Conservation (phyloP, 2,888 invertebrate genomes). For the Eubasilissa splendida region DNA sequence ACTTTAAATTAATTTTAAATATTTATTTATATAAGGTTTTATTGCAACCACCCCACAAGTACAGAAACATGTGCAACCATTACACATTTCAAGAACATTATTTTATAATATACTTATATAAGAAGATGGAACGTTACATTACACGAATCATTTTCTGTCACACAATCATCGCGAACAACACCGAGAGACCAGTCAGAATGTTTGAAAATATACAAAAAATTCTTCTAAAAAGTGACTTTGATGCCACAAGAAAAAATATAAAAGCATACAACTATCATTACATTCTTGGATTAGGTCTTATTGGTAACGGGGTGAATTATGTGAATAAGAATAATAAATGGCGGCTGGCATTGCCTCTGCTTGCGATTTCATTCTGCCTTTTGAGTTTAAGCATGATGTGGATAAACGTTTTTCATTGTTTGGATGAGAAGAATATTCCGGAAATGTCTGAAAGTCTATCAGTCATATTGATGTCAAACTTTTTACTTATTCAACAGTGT, state of each 20-base stretch:
- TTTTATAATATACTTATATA: too few species aligned
- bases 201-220: constrained; percentile 24
- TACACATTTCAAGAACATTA: too few species aligned
- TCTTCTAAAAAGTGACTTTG: constrained; percentile 32
- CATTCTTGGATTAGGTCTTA: constrained; percentile 10
- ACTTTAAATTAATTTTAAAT: too few species aligned
- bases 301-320: constrained; percentile 37
- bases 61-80: too few species aligned
- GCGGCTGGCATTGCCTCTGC: constrained; percentile 23
- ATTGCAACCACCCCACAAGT: too few species aligned
- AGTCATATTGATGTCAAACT: not conserved
- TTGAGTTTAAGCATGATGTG: constrained; percentile 28
- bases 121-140: too few species aligned
- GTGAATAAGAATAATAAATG: constrained; percentile 21
- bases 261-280: constrained; percentile 41
- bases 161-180: too few species aligned
- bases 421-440: constrained; percentile 27
- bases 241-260: constrained; percentile 3
- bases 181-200: not conserved
- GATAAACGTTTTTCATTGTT: constrained; percentile 23
- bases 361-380: not conserved
- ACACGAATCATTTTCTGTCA: too few species aligned
- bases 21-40: too few species aligned
- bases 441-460: constrained; percentile 42
- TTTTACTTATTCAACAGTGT: constrained; percentile 33